These are phyloP conservation scores for Desmophyllum pertusum DNA, from an alignment of 92 coral and sea anemone genomes.

Conservation along the genomic window DNA sequence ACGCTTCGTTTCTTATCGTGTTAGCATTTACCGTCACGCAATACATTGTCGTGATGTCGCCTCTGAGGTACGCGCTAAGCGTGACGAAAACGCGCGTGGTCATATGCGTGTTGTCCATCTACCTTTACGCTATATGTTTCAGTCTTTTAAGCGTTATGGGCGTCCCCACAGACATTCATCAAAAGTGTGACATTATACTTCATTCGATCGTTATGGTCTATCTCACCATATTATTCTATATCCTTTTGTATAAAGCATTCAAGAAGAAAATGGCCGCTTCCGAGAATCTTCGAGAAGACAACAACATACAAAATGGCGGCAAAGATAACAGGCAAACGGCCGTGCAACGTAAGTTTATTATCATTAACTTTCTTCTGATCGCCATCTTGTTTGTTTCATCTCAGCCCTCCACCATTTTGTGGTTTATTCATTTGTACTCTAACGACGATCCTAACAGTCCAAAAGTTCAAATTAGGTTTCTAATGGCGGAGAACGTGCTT, in stretches of 20 bases:
- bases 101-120: conserved; percentile 16
- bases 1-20: conserved; percentile 34
- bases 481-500: conserved; percentile 21
- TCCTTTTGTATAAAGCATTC: conserved; percentile 26
- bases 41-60: conserved; percentile 42
- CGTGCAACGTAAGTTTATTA: conserved; percentile 39
- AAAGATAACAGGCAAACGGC: neutral
- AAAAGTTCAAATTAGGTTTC: neutral
- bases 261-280: conserved; percentile 34
- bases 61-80: conserved; percentile 41
- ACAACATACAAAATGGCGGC: neutral
- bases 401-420: conserved; percentile 30
- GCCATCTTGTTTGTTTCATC: conserved; percentile 22
- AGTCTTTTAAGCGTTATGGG: neutral
- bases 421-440: neutral
- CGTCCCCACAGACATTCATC: neutral
- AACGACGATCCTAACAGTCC: neutral
- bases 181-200: conserved; percentile 18
- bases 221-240: conserved; percentile 18
- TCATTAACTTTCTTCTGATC: conserved; percentile 41
- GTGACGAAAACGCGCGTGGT: conserved; percentile 35
- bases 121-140: conserved; percentile 15
- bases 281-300: conserved; percentile 23
- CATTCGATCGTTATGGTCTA: conserved; percentile 15
- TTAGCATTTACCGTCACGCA: conserved; percentile 38